Base-by-base conservation (phyloP, 1,140 invertebrate genomes). In the Aradophagus sp. region DNA sequence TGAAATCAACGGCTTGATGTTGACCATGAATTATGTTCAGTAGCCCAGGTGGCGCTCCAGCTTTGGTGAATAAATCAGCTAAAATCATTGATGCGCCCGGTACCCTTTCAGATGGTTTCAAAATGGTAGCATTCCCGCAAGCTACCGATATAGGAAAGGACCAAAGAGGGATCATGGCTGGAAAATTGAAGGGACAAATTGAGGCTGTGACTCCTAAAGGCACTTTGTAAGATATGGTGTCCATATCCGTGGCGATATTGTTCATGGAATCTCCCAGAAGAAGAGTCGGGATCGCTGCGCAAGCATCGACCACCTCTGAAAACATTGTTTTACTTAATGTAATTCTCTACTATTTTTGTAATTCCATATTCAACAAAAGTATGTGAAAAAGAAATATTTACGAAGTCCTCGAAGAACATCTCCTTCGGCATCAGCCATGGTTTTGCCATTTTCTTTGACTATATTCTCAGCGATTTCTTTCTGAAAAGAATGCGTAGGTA, bases 81-180 rank as follows among this genome's bases (percentile, higher is more conserved):
- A 99, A 88, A 81, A 99, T 89, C 91, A 99, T 95, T 2, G 93
- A 94, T 0, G 97, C 96, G 5, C 97, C 97, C 16, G 98, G 98
- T 78, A 99, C 97, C 80, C 97, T 90, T 84, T 99, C 98, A 0
- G 97, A 99, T 4, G 98, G 98, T 85, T 94, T 94, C 29, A 94
- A 84, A 53, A 94, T 84, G 69, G 90, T 88, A 0, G 92, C 90
- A 77, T 94, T 93, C 38, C 98, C 98, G 67, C 95, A 95, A 4
- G 96, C 95, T 11, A 97, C 84, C 3, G 97, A 93, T 59, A 98
- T 87, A 0, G 97, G 97, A 87, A 99, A 97, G 92, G 97, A 98
- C 98, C 98, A 99, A 1, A 99, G 87, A 0, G 98, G 98, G 77
- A 99, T 98, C 98, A 99, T 99, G 26, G 98, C 97, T 0, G 98